Base-by-base conservation (phyloP, 37 sponge, comb jelly and placozoan species). In the Lycopodina hypogea region DNA sequence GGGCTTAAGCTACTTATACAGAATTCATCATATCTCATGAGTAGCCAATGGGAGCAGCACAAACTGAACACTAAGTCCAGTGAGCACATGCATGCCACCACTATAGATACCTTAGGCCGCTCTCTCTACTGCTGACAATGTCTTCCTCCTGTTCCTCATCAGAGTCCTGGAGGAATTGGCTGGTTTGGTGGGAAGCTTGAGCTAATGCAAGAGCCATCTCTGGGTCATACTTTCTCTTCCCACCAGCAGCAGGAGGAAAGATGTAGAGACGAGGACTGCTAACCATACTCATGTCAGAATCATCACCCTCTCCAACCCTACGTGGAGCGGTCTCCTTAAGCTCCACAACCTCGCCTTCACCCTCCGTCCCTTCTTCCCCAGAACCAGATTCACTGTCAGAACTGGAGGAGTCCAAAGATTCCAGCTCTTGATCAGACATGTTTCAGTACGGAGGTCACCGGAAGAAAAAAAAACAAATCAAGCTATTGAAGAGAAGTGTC, bases 71-170 rank as follows among this genome's bases (percentile, higher is more conserved):
- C 9, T 12, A 9, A 12, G 48, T 45, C 4, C 9, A 45, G 9
- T 45, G 9, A 45, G 4, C 4, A 12, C 4, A 9, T 45, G 8
- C 9, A 45, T 45, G 4, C 4, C 48, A 12, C 48, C 4, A 45
- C 48, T 45, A 34, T 2, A 65, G 11, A 32, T 65, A 65, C 35
- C 32, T 65, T 65, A 6, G 59, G 59, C 59, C 21, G 14, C 35
- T 30, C 7, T 30, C 30, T 28, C 2, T 38, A 42, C 21, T 3
- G n/a, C 45, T 48, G 2, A 58, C 39, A 22, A 12, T 8, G n/a
- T 34, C 59, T 58, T 57, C 75, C 14, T 58, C 38, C 75, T 75
- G 57, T 7, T 65, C 66, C 12, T 51, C 42, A 28, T 73, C 74
- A 34, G 60, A 33, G 22, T 75, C 75, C 8, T 33, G 48, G 23